A percentile compares a stretch with the other conserved stretches of the same genome.
phyloP scores from a whole-genome alignment of 1,140 invertebrate genomes.

The Euura lappo region DNA sequence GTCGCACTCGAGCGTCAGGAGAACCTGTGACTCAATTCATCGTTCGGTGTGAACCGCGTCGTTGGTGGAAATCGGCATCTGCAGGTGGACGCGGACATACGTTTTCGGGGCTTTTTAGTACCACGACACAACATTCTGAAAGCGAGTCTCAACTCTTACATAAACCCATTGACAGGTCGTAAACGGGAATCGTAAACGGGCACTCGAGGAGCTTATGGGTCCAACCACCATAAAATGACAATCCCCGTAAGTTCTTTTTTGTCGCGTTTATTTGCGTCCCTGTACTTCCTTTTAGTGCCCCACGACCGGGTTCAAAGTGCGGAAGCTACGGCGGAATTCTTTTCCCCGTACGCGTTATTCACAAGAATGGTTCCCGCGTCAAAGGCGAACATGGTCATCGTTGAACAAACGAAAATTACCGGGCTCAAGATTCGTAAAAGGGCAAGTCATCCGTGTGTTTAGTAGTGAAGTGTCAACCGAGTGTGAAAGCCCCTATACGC shows the following conservation, averaged over 20 bases:
- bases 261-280: too few relatives aligned
- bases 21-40: neutral
- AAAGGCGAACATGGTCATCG: neutral
- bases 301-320: neutral
- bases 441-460: neutral
- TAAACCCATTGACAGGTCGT: slow-evolving; percentile 6
- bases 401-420: slow-evolving; percentile 1
- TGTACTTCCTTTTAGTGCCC: neutral
- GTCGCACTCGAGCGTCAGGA: too few relatives aligned
- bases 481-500: neutral
- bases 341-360: neutral
- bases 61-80: too few relatives aligned
- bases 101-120: neutral
- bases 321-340: neutral
- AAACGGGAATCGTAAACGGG: neutral
- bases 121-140: neutral
- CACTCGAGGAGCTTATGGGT: neutral
- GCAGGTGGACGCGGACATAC: slow-evolving; percentile 3
- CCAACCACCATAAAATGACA: neutral
- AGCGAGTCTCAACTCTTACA: neutral
- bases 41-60: neutral
- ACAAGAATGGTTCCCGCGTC: neutral
- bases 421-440: neutral
- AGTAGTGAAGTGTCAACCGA: neutral
- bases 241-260: neutral